A percentile compares a stretch with the other conserved stretches of the same genome.
These are phyloP conservation scores for Catalaphyllia jardinei DNA, from an alignment of 64 coral and sea anemone genomes.

Conservation along the genomic window DNA sequence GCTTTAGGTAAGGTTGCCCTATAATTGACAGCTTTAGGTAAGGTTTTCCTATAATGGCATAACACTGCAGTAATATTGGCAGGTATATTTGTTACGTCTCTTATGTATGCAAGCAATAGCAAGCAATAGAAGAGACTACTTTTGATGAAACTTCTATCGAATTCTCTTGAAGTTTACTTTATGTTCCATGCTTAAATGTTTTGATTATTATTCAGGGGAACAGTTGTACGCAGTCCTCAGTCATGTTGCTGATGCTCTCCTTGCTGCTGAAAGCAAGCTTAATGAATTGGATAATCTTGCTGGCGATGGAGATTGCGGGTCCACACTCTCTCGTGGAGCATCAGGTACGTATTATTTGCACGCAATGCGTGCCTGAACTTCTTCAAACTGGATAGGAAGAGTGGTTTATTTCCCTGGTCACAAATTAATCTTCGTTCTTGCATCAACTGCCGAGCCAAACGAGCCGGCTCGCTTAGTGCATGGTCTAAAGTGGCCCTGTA, in stretches of 20 bases:
- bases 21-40: constrained; percentile 46
- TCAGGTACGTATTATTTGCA: constrained; percentile 29
- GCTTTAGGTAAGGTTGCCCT: background rate
- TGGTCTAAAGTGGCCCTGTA: too few species aligned
- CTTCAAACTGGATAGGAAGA: too few species aligned
- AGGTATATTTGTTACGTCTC: too few species aligned
- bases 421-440: too few species aligned
- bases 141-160: background rate
- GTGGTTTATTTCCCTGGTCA: too few species aligned
- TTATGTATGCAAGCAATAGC: too few species aligned
- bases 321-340: constrained; percentile 81
- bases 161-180: background rate
- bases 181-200: background rate
- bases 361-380: background rate
- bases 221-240: constrained; percentile 43
- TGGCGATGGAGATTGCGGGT: constrained; percentile 96
- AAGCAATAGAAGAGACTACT: too few species aligned
- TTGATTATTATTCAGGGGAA: constrained; percentile 39
- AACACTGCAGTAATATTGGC: background rate
- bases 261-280: constrained; percentile 53
- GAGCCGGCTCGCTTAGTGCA: too few species aligned
- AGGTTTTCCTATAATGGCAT: background rate
- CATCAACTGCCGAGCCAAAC: too few species aligned
- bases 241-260: constrained; percentile 54
- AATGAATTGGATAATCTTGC: constrained; percentile 86